Evolutionary conservation across 2,113 vertebrate species (phyloP).

Genomic region (Sisor rabdophorus): DNA sequence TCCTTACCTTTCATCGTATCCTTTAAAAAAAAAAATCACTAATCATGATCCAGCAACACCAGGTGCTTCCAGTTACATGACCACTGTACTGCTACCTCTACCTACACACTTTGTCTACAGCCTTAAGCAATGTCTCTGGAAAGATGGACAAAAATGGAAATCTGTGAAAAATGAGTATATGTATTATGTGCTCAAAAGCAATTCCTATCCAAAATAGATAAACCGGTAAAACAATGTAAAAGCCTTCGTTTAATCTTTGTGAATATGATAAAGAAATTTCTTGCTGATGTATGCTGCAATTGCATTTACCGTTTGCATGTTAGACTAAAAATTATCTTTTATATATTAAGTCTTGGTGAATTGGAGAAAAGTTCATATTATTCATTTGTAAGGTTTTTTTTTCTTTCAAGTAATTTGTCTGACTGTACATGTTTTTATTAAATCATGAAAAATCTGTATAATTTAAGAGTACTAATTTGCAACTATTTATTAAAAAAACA

Average conservation of each 20-base stretch:
- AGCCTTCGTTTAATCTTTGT: not conserved
- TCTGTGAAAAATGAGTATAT: not conserved
- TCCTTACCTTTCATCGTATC: not conserved
- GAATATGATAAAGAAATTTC: not conserved
- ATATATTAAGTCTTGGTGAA: not conserved
- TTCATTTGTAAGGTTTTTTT: not conserved
- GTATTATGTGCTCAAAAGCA: slow-evolving; percentile 26
- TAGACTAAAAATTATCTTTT: not conserved
- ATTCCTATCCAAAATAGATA: slow-evolving; percentile 1
- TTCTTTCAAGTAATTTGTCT: not conserved
- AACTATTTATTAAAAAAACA: too few species aligned
- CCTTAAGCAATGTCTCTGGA: slow-evolving; percentile 28
- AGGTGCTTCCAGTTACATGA: slow-evolving; percentile 20
- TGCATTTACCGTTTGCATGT: slow-evolving; percentile 3
- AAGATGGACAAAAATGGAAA: not conserved
- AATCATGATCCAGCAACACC: not conserved
- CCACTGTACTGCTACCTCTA: slow-evolving; percentile 30
- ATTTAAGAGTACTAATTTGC: not conserved
- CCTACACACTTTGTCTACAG: not conserved
- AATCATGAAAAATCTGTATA: not conserved
- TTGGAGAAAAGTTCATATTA: not conserved
- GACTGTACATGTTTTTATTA: not conserved
- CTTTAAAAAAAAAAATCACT: not conserved
- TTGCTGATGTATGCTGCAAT: not conserved
- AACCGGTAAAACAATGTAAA: not conserved